Evolutionary conservation across 2,797 vertebrate genomes (phyloP).

Genomic region (Epinephelus coioides): DNA sequence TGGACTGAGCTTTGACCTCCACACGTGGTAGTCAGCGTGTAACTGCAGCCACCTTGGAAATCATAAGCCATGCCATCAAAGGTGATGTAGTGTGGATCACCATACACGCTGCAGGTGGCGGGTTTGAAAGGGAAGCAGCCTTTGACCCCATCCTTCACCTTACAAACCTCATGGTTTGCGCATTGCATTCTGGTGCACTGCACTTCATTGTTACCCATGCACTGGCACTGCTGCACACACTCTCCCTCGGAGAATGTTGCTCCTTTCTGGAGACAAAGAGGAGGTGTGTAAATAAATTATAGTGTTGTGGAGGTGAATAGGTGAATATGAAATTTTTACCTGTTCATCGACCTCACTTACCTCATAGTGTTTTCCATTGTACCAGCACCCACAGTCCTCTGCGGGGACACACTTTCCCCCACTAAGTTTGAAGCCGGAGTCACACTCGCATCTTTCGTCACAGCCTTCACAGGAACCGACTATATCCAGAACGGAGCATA

Average conservation of each 20-base stretch:
- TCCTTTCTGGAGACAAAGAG: conserved; percentile 77
- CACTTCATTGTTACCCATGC: conserved; percentile 72
- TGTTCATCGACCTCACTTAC: conserved; percentile 56
- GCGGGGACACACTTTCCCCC: conserved; percentile 83
- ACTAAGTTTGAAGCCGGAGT: conserved; percentile 86
- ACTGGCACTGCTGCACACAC: conserved; percentile 83
- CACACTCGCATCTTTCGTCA: conserved; percentile 87
- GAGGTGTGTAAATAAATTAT: conserved; percentile 21
- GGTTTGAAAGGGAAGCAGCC: conserved; percentile 84
- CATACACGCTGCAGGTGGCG: conserved; percentile 86
- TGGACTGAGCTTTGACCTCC: conserved; percentile 73
- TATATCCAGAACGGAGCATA: conserved; percentile 76
- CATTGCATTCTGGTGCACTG: conserved; percentile 82
- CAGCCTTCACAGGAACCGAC: conserved; percentile 81
- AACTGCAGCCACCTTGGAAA: conserved; percentile 88
- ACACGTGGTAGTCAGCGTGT: conserved; percentile 81
- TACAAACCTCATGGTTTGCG: conserved; percentile 79
- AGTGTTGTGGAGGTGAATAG: not conserved
- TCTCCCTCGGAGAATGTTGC: conserved; percentile 69
- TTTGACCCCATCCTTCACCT: conserved; percentile 71
- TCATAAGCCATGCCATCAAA: conserved; percentile 85
- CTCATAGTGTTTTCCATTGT: conserved; percentile 82
- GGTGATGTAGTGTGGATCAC: conserved; percentile 89
- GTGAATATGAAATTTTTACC: not conserved
- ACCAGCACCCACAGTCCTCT: conserved; percentile 89